Conservation (phyloP, 2,113 vertebrate genomes). For the Dicerorhinus sumatrensis region DNA sequence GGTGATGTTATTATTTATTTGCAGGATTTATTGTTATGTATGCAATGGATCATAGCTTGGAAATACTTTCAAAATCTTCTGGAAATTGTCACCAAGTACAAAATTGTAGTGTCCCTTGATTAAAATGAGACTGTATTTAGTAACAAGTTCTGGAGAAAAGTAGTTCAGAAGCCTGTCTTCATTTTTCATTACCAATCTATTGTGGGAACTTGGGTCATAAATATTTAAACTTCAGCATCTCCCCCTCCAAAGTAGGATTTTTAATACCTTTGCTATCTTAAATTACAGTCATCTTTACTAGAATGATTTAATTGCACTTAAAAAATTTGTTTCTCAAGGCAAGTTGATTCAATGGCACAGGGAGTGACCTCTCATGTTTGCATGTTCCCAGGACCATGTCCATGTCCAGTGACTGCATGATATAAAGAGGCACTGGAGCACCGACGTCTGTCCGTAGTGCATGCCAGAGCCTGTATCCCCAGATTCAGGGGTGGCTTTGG, state of each 20-base stretch:
- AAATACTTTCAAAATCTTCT: neutral
- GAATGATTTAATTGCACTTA: neutral
- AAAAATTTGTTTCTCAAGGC: neutral
- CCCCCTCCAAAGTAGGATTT: neutral
- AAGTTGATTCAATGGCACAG: neutral
- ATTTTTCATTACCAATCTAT: slow-evolving; percentile 38
- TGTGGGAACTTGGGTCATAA: neutral
- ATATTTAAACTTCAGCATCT: slow-evolving; percentile 35
- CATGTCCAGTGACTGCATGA: neutral
- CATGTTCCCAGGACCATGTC: neutral
- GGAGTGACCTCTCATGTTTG: neutral
- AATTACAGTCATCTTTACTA: neutral
- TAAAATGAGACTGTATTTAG: slow-evolving; percentile 41
- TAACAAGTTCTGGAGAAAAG: slow-evolving; percentile 45
- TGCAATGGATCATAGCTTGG: neutral
- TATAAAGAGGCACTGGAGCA: neutral
- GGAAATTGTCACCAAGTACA: slow-evolving; percentile 2
- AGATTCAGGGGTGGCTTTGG: neutral
- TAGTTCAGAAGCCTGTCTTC: slow-evolving; percentile 38
- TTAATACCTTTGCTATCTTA: neutral
- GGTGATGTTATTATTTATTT: slow-evolving; percentile 13
- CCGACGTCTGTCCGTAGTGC: too few relatives aligned
- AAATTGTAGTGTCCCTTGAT: neutral
- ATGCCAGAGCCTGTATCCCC: neutral
- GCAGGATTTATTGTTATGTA: neutral